A percentile compares a stretch with the other conserved stretches of the same genome.
These are phyloP conservation scores for Nylanderia fulva DNA, from an alignment of 1,140 invertebrate genomes.

Conservation along the genomic window DNA sequence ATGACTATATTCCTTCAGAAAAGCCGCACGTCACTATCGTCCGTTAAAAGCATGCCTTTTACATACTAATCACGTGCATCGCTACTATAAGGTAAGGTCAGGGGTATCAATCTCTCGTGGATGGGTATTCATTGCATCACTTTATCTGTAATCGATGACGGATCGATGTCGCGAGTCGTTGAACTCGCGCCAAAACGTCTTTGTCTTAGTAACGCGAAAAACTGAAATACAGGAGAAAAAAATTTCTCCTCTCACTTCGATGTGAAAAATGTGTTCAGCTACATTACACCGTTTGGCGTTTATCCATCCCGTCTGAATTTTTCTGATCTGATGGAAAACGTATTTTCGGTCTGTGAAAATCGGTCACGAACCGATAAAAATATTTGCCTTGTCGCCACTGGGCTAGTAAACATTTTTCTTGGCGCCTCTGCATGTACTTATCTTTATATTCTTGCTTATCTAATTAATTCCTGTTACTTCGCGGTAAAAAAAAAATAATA, in stretches of 20 bases:
- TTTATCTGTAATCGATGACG: conserved; percentile 45
- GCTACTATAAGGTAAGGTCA: conserved; percentile 12
- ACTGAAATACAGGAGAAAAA: background rate
- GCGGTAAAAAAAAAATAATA: background rate
- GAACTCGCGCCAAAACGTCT: conserved; percentile 33
- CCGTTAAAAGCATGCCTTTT: conserved; percentile 24
- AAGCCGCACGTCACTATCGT: background rate
- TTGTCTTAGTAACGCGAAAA: background rate
- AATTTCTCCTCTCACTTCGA: background rate
- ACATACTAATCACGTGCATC: background rate
- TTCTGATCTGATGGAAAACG: conserved; percentile 45
- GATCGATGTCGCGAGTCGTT: conserved; percentile 30
- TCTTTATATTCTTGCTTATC: background rate
- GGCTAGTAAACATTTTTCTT: background rate
- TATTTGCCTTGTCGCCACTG: conserved; percentile 4
- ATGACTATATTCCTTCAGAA: background rate
- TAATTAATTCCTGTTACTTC: background rate
- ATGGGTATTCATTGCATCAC: conserved; percentile 32
- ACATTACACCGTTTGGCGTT: conserved; percentile 38
- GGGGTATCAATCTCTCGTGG: background rate
- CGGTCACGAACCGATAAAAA: background rate
- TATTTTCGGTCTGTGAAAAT: conserved; percentile 49
- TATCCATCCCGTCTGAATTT: conserved; percentile 31
- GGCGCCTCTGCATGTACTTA: background rate
- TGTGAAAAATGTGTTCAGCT: conserved; percentile 48